phyloP scores from a whole-genome alignment of 2,113 vertebrate genomes.

The Rafetus swinhoei region DNA sequence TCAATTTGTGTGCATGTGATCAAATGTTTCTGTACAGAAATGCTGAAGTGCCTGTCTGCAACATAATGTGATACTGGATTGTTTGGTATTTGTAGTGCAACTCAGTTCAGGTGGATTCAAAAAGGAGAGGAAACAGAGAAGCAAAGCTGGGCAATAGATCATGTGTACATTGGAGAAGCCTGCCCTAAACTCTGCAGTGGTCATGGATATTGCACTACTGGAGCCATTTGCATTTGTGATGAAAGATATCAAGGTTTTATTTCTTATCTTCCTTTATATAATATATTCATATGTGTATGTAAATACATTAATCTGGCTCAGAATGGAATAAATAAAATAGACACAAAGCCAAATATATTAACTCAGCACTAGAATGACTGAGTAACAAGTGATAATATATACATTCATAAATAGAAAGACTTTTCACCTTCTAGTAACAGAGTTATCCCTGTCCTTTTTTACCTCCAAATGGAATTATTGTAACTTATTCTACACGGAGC shows the following conservation, averaged over 20 bases:
- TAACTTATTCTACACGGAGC: neutral
- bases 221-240: constrained; percentile 94
- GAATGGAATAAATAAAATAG: neutral
- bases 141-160: constrained; percentile 95
- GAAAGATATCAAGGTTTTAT: constrained; percentile 91
- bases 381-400: neutral
- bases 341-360: neutral
- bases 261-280: neutral
- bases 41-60: neutral
- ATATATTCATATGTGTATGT: neutral
- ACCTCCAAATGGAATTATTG: neutral
- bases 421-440: neutral
- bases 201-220: constrained; percentile 92
- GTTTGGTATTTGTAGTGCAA: constrained; percentile 83
- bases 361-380: neutral
- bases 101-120: constrained; percentile 98
- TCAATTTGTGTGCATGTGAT: neutral
- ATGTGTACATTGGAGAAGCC: constrained; percentile 95
- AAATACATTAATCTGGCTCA: neutral
- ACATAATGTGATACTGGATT: neutral
- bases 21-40: rapidly evolving
- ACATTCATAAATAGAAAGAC: neutral
- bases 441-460: neutral
- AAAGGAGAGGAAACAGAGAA: constrained; percentile 91
- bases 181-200: constrained; percentile 96